phyloP scores from a whole-genome alignment of 2,888 invertebrate genomes.

The Plebejus argus region DNA sequence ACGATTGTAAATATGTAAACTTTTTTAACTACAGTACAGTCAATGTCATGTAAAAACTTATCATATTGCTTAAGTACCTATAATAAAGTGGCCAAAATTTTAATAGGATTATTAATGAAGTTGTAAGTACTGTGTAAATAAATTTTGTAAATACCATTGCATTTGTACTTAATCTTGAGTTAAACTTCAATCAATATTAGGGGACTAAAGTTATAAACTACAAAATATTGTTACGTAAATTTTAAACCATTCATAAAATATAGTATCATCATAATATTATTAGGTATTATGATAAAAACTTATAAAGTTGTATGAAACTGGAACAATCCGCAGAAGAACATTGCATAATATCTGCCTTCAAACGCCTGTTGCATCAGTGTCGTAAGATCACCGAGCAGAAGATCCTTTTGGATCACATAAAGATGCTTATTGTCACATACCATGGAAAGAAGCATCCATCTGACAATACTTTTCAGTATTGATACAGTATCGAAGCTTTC shows the following conservation, averaged over 20 bases:
- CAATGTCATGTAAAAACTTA: constrained; percentile 11
- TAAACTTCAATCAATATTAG: neutral
- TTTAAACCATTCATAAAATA: neutral
- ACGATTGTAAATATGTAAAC: neutral
- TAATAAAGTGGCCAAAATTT: constrained; percentile 11
- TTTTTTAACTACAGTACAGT: neutral
- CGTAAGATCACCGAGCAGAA: too few relatives aligned
- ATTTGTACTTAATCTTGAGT: neutral
- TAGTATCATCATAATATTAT: neutral
- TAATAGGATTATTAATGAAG: neutral
- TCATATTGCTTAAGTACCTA: neutral
- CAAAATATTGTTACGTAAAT: neutral
- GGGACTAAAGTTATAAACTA: neutral
- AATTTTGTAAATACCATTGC: neutral
- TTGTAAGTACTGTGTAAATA: neutral
- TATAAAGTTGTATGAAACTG: too few relatives aligned
- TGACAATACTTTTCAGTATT: too few relatives aligned
- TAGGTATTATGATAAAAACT: neutral
- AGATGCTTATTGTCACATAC: too few relatives aligned
- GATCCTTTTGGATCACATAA: too few relatives aligned
- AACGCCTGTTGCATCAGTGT: too few relatives aligned
- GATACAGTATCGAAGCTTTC: too few relatives aligned
- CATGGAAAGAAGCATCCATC: too few relatives aligned
- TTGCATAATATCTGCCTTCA: too few relatives aligned
- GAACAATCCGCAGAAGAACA: too few relatives aligned